Evolutionary conservation across 2,113 vertebrate genomes (phyloP), one percentile per base, ranked within the genome.

Genomic region (Ctenodactylus gundi): DNA sequence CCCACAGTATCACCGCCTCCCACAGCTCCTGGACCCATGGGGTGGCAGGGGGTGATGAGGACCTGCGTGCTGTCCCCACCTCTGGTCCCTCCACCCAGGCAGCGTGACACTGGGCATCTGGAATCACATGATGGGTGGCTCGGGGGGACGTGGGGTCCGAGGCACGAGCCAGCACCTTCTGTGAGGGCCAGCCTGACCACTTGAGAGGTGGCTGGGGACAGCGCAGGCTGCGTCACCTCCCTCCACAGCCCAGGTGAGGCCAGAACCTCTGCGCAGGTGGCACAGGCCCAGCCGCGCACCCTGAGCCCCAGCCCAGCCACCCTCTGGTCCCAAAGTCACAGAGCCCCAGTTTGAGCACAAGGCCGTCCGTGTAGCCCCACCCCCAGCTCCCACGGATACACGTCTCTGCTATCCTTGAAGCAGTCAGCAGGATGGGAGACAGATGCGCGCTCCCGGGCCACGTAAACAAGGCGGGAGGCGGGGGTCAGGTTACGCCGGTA

Each of bases 401-500:
- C 93, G 27, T 68, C 49, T 5, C 60, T 2, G 17, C 39, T 0
- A 70, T 84, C 97, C 96, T 93, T 94, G 90, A 82, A 46, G n/a
- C 1, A 0, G 31, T 8, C 67, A 34, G 76, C 70, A 0, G 97
- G 95, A 88, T 84, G 97, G 98, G 98, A 75, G 92, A 97, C 98
- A 98, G 98, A 98, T 97, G 98, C 97, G 95, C 91, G 93, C 97
- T 95, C 96, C 95, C 39, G 87, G 68, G 96, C 97, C 23, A 4
- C 49, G 95, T 98, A 98, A 98, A 98, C 98, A 98, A 98, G 98
- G 97, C 94, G 89, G 97, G 98, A 98, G 97, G 97, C 65, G 68
- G 97, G 97, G 98, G 97, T 98, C 97, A 96, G 96, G 98, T 99
- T 98, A 98, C 98, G 20, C 97, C 92, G 90, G 96, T 97, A 86